phyloP scores from a whole-genome alignment of 2,797 vertebrate species.

The Danionella dracula region DNA sequence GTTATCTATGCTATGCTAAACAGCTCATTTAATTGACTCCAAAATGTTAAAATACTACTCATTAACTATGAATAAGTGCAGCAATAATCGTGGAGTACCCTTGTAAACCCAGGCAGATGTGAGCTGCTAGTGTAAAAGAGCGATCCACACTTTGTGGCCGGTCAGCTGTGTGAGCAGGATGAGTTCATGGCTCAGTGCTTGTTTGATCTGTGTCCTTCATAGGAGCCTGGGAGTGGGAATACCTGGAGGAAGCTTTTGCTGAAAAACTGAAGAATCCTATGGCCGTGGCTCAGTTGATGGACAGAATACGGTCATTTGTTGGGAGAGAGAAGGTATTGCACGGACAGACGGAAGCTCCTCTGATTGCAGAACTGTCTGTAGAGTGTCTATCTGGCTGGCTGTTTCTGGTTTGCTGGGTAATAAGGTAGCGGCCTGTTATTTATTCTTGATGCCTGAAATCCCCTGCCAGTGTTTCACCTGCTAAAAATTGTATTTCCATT shows the following conservation, averaged over 20 bases:
- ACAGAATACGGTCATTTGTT: slow-evolving; percentile 83
- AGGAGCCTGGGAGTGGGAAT: slow-evolving; percentile 93
- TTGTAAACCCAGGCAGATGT: background rate
- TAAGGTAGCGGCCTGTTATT: background rate
- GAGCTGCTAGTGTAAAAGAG: background rate
- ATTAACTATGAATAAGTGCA: too few relatives aligned
- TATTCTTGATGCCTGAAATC: background rate
- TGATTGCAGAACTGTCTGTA: background rate
- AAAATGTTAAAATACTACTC: too few relatives aligned
- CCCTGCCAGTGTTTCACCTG: too few relatives aligned
- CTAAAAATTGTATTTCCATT: too few relatives aligned
- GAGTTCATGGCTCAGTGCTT: slow-evolving; percentile 21
- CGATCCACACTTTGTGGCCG: background rate
- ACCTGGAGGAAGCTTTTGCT: slow-evolving; percentile 82
- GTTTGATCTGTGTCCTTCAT: slow-evolving; percentile 31
- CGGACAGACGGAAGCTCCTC: background rate
- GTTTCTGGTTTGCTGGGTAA: background rate
- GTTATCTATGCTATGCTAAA: too few relatives aligned
- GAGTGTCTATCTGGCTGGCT: too few relatives aligned
- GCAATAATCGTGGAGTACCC: too few relatives aligned
- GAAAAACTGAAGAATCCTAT: slow-evolving; percentile 85
- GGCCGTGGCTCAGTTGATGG: slow-evolving; percentile 80
- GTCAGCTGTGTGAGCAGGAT: slow-evolving; percentile 1
- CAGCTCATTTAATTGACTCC: too few relatives aligned
- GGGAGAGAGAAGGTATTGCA: slow-evolving; percentile 74